These are phyloP conservation scores for Vanessa atalanta DNA, from an alignment of 1,140 invertebrate genomes.

Conservation along the genomic window DNA sequence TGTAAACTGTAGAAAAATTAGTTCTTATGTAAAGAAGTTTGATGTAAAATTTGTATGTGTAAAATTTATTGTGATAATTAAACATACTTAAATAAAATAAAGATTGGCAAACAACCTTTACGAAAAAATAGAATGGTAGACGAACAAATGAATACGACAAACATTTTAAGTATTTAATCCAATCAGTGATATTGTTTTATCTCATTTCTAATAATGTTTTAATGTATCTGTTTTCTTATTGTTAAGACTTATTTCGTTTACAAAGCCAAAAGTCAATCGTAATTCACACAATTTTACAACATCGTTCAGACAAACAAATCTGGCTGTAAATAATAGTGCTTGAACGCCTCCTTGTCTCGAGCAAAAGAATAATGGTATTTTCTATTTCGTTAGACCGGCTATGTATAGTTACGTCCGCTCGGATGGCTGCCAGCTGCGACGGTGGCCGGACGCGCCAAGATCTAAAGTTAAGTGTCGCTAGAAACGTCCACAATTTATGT, in stretches of 20 bases:
- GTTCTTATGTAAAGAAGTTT: too few relatives aligned
- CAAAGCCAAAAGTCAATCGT: constrained; percentile 6
- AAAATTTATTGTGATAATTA: too few relatives aligned
- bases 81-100: too few relatives aligned
- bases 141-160: too few relatives aligned
- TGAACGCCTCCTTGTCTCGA: constrained; percentile 71
- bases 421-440: constrained; percentile 71
- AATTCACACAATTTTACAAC: constrained; percentile 30
- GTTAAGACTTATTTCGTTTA: background rate
- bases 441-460: constrained; percentile 45
- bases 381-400: constrained; percentile 73
- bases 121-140: too few relatives aligned
- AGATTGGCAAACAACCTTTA: too few relatives aligned
- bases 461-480: constrained; percentile 51
- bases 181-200: background rate
- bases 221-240: background rate
- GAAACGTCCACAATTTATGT: constrained; percentile 50
- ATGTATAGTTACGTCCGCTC: constrained; percentile 67
- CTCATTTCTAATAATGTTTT: background rate
- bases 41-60: too few relatives aligned
- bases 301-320: constrained; percentile 58
- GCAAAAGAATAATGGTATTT: constrained; percentile 76
- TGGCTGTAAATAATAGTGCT: constrained; percentile 71
- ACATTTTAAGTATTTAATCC: background rate
- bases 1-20: too few relatives aligned